phyloP scores from a whole-genome alignment of 2,113 vertebrate species.

The Nymphicus hollandicus region DNA sequence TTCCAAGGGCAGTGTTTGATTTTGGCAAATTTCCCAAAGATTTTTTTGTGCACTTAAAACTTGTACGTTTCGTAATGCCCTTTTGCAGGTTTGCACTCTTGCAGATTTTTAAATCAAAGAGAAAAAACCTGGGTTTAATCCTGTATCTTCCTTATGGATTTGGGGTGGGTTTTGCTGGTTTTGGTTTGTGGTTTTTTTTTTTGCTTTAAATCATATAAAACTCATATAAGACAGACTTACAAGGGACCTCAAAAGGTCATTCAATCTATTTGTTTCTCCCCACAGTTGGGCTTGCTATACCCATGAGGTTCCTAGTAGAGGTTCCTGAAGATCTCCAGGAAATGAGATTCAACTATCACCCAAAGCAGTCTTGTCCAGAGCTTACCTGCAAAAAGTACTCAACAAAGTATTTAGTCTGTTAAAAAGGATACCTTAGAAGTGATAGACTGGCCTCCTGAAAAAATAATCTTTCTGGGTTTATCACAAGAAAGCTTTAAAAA shows the following conservation, averaged over 20 bases:
- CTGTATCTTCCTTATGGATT: neutral
- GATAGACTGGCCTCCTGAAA: neutral
- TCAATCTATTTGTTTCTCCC: neutral
- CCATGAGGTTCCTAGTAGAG: neutral
- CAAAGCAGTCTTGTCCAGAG: neutral
- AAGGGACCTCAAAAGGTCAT: neutral
- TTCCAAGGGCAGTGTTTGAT: neutral
- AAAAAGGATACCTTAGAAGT: neutral
- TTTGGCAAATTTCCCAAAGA: neutral
- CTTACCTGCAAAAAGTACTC: neutral
- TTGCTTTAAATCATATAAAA: neutral
- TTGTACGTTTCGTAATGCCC: neutral
- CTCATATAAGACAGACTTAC: neutral
- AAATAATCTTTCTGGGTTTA: neutral
- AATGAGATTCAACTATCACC: neutral
- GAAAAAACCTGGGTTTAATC: fast-evolving
- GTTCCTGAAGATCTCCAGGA: neutral
- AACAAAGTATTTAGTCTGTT: neutral
- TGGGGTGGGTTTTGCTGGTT: fast-evolving
- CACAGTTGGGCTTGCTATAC: neutral
- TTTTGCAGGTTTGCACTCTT: neutral
- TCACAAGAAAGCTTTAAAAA: neutral
- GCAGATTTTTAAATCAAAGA: neutral
- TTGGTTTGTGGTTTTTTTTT: neutral
- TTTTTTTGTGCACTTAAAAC: neutral